Base-by-base conservation (phyloP, 2,797 vertebrate species). In the Urophycis tenuis region DNA sequence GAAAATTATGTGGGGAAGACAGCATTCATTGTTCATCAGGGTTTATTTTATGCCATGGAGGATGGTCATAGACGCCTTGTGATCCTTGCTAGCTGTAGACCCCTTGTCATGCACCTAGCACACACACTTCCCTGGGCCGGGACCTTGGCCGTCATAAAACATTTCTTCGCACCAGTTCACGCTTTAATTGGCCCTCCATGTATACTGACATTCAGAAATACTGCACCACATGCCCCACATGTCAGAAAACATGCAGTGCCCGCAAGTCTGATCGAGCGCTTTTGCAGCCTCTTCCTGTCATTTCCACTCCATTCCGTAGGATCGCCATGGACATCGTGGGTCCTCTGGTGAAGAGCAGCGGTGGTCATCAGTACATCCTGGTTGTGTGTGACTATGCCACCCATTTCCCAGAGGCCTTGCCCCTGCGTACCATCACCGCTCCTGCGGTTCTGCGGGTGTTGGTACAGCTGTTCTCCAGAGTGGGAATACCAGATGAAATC, bases 271-370 rank as follows among this genome's bases (percentile, higher is more conserved):
- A 78, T 7, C n/a, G 34, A n/a, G 72, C 77, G 14, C 35, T 22
- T 14, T 41, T 80, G 11, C 17, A 34, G 0, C 72, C 75, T 25
- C 34, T 77, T 0, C 72, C 79, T 4, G 25, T 77, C 0, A 74
- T 78, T 17, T 5, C 74, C 2, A 49, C 31, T 11, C 75, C 30
- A 1, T 82, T 79, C n/a, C 25, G 14, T 7, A 1, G 19, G 1
- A 77, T 78, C 11, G 75, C 33, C 4, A 82, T 78, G 78, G 64
- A 82, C 29, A 80, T 80, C 45, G n/a, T n/a, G 14, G 49, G 14
- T 3, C 49, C 49, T 15, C 14, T 5, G 49, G 49, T 4, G 14
- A 53, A 53, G 49, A 4, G 4, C 49, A 4, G 4, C 22, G 49
- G 14, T 7, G 74, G 74, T 19, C 14, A 75, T 15, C 17, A 32